These are phyloP conservation scores for Dicyrtomina minuta DNA, from an alignment of 2,888 invertebrate genomes.

Conservation along the genomic window DNA sequence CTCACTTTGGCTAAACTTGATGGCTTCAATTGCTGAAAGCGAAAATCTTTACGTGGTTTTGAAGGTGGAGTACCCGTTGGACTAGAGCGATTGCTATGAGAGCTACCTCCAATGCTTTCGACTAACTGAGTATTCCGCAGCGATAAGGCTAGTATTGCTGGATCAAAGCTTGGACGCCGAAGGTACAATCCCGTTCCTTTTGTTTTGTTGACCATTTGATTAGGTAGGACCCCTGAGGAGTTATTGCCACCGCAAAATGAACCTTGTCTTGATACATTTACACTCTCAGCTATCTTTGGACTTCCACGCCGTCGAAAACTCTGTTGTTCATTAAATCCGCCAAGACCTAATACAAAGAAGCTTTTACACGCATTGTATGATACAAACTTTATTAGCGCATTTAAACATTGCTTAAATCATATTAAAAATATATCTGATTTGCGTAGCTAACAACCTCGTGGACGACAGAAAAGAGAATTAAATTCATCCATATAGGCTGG, in stretches of 20 bases:
- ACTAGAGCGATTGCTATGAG: conserved; percentile 39
- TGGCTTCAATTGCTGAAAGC: conserved; percentile 14
- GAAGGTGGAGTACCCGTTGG: conserved; percentile 35
- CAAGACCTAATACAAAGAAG: background rate
- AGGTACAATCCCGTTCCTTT: conserved; percentile 39
- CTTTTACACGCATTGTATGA: background rate
- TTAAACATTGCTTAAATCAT: background rate
- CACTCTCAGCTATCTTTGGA: conserved; percentile 51
- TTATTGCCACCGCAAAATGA: conserved; percentile 37
- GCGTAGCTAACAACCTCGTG: conserved; percentile 43
- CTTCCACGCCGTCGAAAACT: conserved; percentile 51
- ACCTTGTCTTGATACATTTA: conserved; percentile 52
- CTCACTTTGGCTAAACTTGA: background rate
- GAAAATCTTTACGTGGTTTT: conserved; percentile 14
- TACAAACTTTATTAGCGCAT: background rate
- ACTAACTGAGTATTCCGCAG: conserved; percentile 49
- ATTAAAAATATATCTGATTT: background rate
- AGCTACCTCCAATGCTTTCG: conserved; percentile 27
- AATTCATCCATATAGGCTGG: conserved; percentile 67
- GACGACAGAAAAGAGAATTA: conserved; percentile 77
- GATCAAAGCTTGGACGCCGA: conserved; percentile 53
- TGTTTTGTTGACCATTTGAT: conserved; percentile 22
- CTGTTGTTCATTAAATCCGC: conserved; percentile 43
- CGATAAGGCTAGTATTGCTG: conserved; percentile 48
- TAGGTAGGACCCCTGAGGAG: background rate